phyloP scores from a whole-genome alignment of 2,797 vertebrate genomes.

The Channa striata region DNA sequence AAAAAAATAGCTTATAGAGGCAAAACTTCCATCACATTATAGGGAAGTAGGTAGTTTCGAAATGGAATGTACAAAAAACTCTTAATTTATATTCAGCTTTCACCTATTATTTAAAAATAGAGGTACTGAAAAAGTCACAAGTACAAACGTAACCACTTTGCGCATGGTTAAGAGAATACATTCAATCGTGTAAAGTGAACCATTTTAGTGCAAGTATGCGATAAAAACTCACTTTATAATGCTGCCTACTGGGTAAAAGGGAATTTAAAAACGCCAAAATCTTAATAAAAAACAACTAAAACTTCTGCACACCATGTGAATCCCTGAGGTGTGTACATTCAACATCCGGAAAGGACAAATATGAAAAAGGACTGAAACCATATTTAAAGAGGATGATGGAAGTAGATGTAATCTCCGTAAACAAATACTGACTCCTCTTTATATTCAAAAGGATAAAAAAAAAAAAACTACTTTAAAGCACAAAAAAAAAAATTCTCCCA shows the following conservation, averaged over 20 bases:
- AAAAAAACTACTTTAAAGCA: background rate
- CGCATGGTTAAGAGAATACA: slow-evolving; percentile 47
- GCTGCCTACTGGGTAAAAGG: slow-evolving; percentile 11
- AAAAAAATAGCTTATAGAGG: slow-evolving; percentile 31
- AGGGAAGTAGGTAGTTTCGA: slow-evolving; percentile 59
- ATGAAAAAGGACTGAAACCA: slow-evolving; percentile 3
- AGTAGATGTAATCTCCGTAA: slow-evolving; percentile 1
- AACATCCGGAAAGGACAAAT: slow-evolving; percentile 4
- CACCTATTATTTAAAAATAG: slow-evolving; percentile 25
- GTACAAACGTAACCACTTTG: slow-evolving; percentile 22
- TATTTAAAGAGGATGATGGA: slow-evolving; percentile 17
- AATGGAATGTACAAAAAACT: slow-evolving; percentile 39
- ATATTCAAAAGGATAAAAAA: slow-evolving; percentile 15
- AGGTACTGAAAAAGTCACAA: background rate
- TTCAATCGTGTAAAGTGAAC: slow-evolving; percentile 49
- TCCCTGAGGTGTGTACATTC: slow-evolving; percentile 46
- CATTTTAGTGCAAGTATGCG: slow-evolving; percentile 67
- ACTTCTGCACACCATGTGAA: slow-evolving; percentile 35
- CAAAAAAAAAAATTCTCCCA: slow-evolving; percentile 6
- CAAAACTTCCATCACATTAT: slow-evolving; percentile 9
- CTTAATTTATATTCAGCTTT: slow-evolving; percentile 46
- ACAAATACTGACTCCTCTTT: slow-evolving; percentile 20
- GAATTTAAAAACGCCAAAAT: slow-evolving; percentile 25
- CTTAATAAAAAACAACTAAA: slow-evolving; percentile 18
- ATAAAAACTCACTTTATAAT: slow-evolving; percentile 16